These are phyloP conservation scores for Archips crataeganus DNA, from an alignment of 2,888 invertebrate genomes.

Conservation along the genomic window DNA sequence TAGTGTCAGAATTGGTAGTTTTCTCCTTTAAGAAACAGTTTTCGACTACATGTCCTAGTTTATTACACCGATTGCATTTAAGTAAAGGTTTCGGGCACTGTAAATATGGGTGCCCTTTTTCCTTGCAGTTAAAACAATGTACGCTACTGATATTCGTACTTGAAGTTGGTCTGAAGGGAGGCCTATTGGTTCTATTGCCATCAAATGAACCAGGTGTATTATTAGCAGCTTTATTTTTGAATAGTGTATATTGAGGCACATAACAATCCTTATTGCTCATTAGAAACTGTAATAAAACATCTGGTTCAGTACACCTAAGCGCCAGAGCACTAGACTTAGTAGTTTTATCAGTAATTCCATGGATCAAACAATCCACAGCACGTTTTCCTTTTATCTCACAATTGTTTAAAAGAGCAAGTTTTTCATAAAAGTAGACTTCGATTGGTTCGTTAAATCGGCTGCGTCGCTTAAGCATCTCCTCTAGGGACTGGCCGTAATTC, in stretches of 20 bases:
- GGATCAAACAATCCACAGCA: not conserved
- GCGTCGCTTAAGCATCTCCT: not conserved
- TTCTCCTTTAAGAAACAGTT: not conserved
- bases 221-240: not conserved
- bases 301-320: not conserved
- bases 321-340: slow-evolving; percentile 1
- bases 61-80: not conserved
- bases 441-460: not conserved
- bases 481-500: not conserved
- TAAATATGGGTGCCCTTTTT: not conserved
- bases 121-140: slow-evolving; percentile 1
- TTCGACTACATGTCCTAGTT: not conserved
- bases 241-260: not conserved
- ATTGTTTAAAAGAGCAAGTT: not conserved
- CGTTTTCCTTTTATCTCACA: not conserved
- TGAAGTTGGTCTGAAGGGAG: not conserved
- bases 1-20: not conserved
- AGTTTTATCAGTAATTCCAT: not conserved
- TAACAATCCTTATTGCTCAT: not conserved
- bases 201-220: no score
- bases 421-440: slow-evolving; percentile 1
- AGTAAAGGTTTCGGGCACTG: slow-evolving; percentile 1
- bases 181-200: not conserved
- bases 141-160: not conserved
- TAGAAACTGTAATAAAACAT: not conserved